A percentile compares a stretch with the other conserved stretches of the same genome.
These are phyloP conservation scores for Sylvia atricapilla DNA, from an alignment of 2,113 vertebrate species.

Conservation along the genomic window DNA sequence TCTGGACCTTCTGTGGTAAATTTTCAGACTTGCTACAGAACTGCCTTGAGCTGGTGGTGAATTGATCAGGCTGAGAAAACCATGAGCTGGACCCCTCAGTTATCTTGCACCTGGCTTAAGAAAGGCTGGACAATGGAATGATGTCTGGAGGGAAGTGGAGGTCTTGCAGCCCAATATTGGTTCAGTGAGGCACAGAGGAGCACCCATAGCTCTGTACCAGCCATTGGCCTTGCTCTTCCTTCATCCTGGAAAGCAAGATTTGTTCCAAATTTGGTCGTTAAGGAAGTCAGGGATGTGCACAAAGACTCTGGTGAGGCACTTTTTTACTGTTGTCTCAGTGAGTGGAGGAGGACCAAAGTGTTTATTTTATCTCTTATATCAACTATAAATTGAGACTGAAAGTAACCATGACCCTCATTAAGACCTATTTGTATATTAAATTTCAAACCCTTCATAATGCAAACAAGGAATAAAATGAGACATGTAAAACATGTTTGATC, in stretches of 20 bases:
- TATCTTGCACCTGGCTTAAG: background rate
- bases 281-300: background rate
- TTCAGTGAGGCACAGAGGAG: background rate
- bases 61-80: background rate
- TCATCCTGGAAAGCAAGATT: background rate
- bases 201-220: background rate
- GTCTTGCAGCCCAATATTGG: background rate
- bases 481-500: background rate
- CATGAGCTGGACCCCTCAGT: background rate
- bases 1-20: background rate
- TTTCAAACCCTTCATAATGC: background rate
- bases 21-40: background rate
- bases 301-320: background rate
- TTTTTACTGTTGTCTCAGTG: background rate
- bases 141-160: background rate
- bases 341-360: background rate
- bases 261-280: background rate
- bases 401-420: background rate
- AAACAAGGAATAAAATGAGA: background rate
- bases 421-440: background rate
- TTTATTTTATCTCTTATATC: background rate
- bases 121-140: background rate
- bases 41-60: background rate
- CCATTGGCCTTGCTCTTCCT: background rate
- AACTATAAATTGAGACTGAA: background rate